These are phyloP conservation scores for Ligdia adustata DNA, from an alignment of 2,888 invertebrate species.

Conservation along the genomic window DNA sequence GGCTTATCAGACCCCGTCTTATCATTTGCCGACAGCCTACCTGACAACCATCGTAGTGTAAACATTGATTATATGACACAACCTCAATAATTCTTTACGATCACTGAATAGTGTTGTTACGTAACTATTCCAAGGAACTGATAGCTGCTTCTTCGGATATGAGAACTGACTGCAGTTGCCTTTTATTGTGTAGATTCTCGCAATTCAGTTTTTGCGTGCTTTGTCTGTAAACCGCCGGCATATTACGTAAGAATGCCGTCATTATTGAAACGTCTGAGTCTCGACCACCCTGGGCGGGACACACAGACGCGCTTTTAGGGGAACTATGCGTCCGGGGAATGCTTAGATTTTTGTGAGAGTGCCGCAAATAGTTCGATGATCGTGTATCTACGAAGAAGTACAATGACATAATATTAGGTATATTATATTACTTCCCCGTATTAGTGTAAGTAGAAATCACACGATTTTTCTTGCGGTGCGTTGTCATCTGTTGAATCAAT, in stretches of 20 bases:
- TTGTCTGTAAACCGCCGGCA: slow-evolving; percentile 56
- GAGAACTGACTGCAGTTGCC: slow-evolving; percentile 41
- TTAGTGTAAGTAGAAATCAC: no score
- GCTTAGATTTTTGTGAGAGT: slow-evolving; percentile 6
- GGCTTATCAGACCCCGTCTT: slow-evolving; percentile 10
- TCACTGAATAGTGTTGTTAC: slow-evolving; percentile 54
- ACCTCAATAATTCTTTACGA: slow-evolving; percentile 56
- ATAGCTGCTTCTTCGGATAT: slow-evolving; percentile 34
- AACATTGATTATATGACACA: slow-evolving; percentile 42
- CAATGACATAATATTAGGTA: no score
- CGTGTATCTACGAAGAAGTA: no score
- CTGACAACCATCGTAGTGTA: slow-evolving; percentile 23
- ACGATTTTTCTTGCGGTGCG: no score
- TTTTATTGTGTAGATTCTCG: slow-evolving; percentile 66
- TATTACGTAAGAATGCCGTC: slow-evolving; percentile 65
- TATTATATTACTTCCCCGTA: no score
- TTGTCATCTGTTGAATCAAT: no score
- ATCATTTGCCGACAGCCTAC: slow-evolving; percentile 31
- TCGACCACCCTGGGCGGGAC: slow-evolving; percentile 71
- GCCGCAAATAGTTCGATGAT: no score
- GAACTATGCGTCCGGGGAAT: slow-evolving; percentile 43
- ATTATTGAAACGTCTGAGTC: slow-evolving; percentile 70
- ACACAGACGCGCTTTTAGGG: slow-evolving; percentile 56
- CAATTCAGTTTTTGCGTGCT: slow-evolving; percentile 64
- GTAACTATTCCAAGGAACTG: slow-evolving; percentile 56